Base-by-base conservation (phyloP, 2,113 vertebrate genomes). In the Plestiodon gilberti region DNA sequence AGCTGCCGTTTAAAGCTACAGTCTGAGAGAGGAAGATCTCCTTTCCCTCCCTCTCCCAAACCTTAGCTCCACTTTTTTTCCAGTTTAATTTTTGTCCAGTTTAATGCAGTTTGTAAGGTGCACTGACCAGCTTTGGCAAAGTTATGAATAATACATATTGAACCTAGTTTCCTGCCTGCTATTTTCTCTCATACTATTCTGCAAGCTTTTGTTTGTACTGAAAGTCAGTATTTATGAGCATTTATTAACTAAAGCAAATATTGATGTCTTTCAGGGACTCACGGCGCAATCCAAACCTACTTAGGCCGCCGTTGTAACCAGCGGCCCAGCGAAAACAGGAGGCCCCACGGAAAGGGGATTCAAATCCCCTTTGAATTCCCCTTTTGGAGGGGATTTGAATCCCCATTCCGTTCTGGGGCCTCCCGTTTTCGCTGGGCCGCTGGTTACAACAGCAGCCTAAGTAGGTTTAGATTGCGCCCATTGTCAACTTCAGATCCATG, bases 1-100 rank as follows among this genome's bases (percentile, higher is more conserved):
- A 73, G 10, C 33, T 85, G 57, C 62, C 87, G 89, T 85, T 87
- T 87, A 84, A 4, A 3, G 75, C 17, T 74, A 81, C 59, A 93
- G 70, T 43, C 48, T 88, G 74, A 59, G 33, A 59, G 33, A 89
- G 88, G 84, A 52, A 82, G 75, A 25, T 80, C 10, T 35, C 35
- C 30, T 65, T 22, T 91, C 22, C 67, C 81, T 69, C 67, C 64
- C 2, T 0, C 40, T 65, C 61, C 38, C 8, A 86, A 48, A 55
- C 82, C 59, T 70, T 15, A 73, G 25, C 55, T 43, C 55, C 52
- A 38, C 55, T 65, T 78, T 59, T 40, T 65, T 17, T 43, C 43
- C 30, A 30, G 28, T 65, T 67, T 33, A 43, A 8, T 43, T 11
- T 85, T 59, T 91, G 20, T 90, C 25, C 30, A 85, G 4, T 59